Base-by-base conservation (phyloP, 2,113 vertebrate species). In the Oryzias melastigma region DNA sequence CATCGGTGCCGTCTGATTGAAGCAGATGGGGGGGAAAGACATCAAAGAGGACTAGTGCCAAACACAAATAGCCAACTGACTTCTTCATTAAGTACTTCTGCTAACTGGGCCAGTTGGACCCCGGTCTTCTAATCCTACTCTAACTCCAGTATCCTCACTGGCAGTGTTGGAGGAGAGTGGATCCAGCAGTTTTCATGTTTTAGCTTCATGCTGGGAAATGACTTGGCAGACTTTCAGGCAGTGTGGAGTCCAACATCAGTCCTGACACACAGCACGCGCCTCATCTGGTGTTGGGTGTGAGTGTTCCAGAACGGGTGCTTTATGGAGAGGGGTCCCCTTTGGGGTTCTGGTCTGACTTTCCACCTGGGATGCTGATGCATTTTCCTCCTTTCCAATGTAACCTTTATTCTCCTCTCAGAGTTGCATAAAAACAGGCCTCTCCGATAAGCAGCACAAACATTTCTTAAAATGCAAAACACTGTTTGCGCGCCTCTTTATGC, bases 321-420 rank as follows among this genome's bases (percentile, higher is more conserved):
- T 14, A 61, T 68, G 13, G 24, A 54, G 58, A 63, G 40, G 57
- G 40, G 42, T 20, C 27, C 35, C 29, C 43, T 56, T 64, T 44
- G 51, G 41, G 57, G 41, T 62, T 19, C 25, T 19, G 57, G 35
- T 60, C 57, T 55, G 44, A 73, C 24, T 68, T 68, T 42, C 55
- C 27, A 60, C 52, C 52, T 51, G 59, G 40, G 42, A 20, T 25
- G 69, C 24, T 47, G 52, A 68, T 70, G 45, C 52, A 41, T 69
- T 77, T 78, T 35, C 52, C 46, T 51, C 48, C 44, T 40, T 49
- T 58, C 69, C 69, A 70, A 19, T 62, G 22, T 78, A 75, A 82
- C 79, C 85, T 79, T 85, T 81, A 78, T 69, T 67, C 77, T 71
- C 71, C 79, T 67, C 71, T 78, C 81, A 58, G 68, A 87, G 82